Conservation (phyloP, 2,797 vertebrate species). For the Perodicticus potto region DNA sequence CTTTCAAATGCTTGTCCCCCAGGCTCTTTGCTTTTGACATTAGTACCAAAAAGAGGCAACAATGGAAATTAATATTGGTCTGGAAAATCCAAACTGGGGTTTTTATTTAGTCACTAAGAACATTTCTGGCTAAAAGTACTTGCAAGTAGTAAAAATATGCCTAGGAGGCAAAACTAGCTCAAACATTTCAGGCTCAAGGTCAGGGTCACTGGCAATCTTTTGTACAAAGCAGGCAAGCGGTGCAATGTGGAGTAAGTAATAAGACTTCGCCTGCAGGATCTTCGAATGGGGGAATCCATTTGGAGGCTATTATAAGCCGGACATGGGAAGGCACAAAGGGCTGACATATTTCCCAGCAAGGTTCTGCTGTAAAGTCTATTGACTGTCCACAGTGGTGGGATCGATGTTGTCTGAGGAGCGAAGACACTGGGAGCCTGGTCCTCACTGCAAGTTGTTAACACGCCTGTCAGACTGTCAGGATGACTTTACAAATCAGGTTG, state of each 20-base stretch:
- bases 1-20: slow-evolving; percentile 13
- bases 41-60: slow-evolving; percentile 8
- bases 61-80: slow-evolving; percentile 64
- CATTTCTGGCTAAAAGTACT: slow-evolving; percentile 39
- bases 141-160: background rate
- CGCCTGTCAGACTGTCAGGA: slow-evolving; percentile 64
- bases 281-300: background rate
- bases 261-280: slow-evolving; percentile 59
- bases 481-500: slow-evolving; percentile 68
- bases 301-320: slow-evolving; percentile 53
- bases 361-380: slow-evolving; percentile 79
- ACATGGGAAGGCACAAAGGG: slow-evolving; percentile 49
- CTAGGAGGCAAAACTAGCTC: background rate
- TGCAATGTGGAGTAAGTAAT: background rate
- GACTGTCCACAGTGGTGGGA: slow-evolving; percentile 66
- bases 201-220: slow-evolving; percentile 4
- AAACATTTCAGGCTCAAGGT: background rate
- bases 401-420: slow-evolving; percentile 79
- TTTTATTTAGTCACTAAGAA: slow-evolving; percentile 41
- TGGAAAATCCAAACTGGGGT: slow-evolving; percentile 3
- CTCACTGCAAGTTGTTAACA: slow-evolving; percentile 26
- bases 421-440: slow-evolving; percentile 41
- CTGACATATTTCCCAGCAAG: slow-evolving; percentile 18
- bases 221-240: background rate
- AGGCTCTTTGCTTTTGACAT: slow-evolving; percentile 54